Evolutionary conservation across 2,888 invertebrate species (phyloP), one percentile per base, ranked within the genome.

Genomic region (Folsomia candida): DNA sequence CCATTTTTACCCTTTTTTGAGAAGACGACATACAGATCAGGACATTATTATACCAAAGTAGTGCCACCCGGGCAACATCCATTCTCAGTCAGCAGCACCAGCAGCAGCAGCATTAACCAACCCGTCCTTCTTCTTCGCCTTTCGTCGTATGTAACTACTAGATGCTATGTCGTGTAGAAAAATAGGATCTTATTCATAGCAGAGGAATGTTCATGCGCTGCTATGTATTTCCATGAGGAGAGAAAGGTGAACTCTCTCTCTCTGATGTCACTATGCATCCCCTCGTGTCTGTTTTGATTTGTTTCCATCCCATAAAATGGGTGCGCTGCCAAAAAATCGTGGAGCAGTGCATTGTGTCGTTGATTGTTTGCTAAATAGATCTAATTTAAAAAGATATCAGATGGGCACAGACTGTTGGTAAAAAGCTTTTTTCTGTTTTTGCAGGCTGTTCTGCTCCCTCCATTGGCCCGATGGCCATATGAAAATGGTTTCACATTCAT

Each of bases 401-500:
- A 20, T 26, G 25, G 25, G 22, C 37, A 24, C 29, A 18, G 18
- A 18, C 37, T 26, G 26, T 24, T 24, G 14, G 51, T n/a, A 22
- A 47, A 18, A 22, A 60, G 6, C 60, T 29, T 65, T 81, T 59
- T 65, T 47, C 59, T 26, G 58, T 81, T 82, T 81, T 86, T 86
- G 2, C 86, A 97, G 97, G 97, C 97, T 73, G 89, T 99, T 81
- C 94, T 97, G 60, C 87, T 99, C 82, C 98, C 99, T 67, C 99
- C 99, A 22, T 86, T 99, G 82, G 94, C 97, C 76, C 91, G 94
- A 84, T 99, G 98, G 97, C 99, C 99, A 51, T 94, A 98, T 86
- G 97, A 98, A 86, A 97, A 91, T 85, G 99, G 99, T 72, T 99
- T 98, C 89, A 98, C 99, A 67, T 99, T 99, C 86, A 94, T 96